These are phyloP conservation scores for Tarsius wallacei DNA, from an alignment of 2,797 vertebrate genomes.

Conservation along the genomic window DNA sequence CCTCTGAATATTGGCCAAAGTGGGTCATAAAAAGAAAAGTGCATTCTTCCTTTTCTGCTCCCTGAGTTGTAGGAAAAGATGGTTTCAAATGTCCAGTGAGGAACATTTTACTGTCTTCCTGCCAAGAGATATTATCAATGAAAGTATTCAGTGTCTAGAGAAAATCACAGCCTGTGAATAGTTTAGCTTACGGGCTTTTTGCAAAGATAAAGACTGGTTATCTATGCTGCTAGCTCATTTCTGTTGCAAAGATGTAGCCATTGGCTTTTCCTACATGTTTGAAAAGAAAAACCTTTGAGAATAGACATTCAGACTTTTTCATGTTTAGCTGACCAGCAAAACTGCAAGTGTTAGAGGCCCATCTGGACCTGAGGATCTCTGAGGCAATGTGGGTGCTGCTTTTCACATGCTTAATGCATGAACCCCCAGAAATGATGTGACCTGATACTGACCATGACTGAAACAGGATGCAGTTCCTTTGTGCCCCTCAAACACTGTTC, in stretches of 20 bases:
- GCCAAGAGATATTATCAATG: conserved; percentile 84
- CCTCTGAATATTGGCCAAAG: conserved; percentile 42
- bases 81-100: conserved; percentile 78
- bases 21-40: neutral
- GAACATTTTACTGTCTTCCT: conserved; percentile 70
- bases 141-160: conserved; percentile 74
- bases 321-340: neutral
- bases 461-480: neutral
- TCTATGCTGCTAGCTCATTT: conserved; percentile 56
- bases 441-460: neutral
- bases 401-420: neutral
- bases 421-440: neutral
- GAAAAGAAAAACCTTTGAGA: conserved; percentile 55
- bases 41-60: conserved; percentile 47
- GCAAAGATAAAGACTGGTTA: conserved; percentile 70
- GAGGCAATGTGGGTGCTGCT: neutral
- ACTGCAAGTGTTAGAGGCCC: neutral
- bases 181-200: conserved; percentile 75
- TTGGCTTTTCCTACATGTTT: conserved; percentile 54
- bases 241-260: conserved; percentile 55
- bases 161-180: conserved; percentile 72
- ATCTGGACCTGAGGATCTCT: neutral
- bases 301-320: neutral
- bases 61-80: conserved; percentile 62
- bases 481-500: neutral